Conservation (phyloP, 2,888 invertebrate genomes). For the Cecidostiba fungosa region DNA sequence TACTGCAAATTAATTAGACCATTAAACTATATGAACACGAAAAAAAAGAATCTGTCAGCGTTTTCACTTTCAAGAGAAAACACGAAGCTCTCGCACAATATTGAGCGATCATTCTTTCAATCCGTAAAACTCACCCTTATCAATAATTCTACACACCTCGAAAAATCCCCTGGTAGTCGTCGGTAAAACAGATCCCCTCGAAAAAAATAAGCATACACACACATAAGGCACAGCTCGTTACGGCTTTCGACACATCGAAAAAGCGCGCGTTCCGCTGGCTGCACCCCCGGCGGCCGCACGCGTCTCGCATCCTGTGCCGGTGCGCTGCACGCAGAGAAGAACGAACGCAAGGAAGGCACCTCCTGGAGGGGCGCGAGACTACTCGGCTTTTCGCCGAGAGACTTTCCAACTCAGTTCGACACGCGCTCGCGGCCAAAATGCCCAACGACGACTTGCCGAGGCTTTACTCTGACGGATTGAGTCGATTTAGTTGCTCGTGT, state of each 20-base stretch:
- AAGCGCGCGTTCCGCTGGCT: constrained; percentile 48
- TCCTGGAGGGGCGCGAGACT: not conserved
- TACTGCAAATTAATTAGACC: not conserved
- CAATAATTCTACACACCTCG: not conserved
- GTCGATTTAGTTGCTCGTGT: not conserved
- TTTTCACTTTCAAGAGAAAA: not conserved
- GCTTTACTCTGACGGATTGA: not conserved
- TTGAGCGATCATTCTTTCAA: not conserved
- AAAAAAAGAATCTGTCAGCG: not conserved
- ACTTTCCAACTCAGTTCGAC: constrained; percentile 5
- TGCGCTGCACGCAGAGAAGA: not conserved
- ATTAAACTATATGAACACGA: not conserved
- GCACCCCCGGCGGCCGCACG: constrained; percentile 20
- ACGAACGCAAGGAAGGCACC: not conserved
- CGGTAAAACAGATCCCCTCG: not conserved
- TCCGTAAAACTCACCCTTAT: not conserved
- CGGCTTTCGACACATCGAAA: constrained; percentile 24
- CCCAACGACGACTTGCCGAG: not conserved
- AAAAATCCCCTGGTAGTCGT: not conserved
- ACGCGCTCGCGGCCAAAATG: not conserved
- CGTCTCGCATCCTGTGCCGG: constrained; percentile 24
- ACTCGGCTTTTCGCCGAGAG: not conserved
- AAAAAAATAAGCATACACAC: not conserved
- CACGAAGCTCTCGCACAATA: no score
- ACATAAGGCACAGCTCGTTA: not conserved